Evolutionary conservation across 2,797 vertebrate species (phyloP).

Genomic region (Hydrocynus forskahlii): DNA sequence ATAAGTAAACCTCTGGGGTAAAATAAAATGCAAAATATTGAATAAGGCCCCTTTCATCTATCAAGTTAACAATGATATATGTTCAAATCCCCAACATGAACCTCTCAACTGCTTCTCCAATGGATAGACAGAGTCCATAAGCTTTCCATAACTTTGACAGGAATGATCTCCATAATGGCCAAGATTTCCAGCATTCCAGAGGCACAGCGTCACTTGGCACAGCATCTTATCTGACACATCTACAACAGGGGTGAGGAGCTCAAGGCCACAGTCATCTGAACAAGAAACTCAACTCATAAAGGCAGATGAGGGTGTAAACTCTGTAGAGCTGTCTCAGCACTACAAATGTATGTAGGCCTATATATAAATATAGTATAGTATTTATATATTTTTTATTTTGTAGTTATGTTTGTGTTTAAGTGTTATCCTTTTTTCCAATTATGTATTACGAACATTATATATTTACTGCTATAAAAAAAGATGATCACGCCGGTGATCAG

Average conservation of each 20-base stretch:
- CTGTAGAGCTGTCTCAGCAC: not conserved
- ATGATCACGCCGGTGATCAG: too few species aligned
- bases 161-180: constrained; percentile 40
- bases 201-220: constrained; percentile 52
- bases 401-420: too few species aligned
- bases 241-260: not conserved
- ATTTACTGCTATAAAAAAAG: too few species aligned
- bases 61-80: not conserved
- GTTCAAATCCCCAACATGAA: not conserved
- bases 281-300: not conserved
- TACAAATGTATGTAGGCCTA: too few species aligned
- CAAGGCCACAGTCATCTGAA: not conserved
- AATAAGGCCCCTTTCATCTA: not conserved
- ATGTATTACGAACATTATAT: too few species aligned
- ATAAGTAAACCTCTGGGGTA: too few species aligned
- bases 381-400: too few species aligned
- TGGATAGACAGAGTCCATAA: constrained; percentile 2
- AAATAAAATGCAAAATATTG: too few species aligned
- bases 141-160: constrained; percentile 41
- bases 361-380: too few species aligned
- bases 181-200: constrained; percentile 61
- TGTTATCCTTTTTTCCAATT: too few species aligned
- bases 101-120: not conserved
- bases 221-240: constrained; percentile 5
- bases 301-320: not conserved